phyloP scores from a whole-genome alignment of 2,113 vertebrate species.

The Myrmecophaga tridactyla region DNA sequence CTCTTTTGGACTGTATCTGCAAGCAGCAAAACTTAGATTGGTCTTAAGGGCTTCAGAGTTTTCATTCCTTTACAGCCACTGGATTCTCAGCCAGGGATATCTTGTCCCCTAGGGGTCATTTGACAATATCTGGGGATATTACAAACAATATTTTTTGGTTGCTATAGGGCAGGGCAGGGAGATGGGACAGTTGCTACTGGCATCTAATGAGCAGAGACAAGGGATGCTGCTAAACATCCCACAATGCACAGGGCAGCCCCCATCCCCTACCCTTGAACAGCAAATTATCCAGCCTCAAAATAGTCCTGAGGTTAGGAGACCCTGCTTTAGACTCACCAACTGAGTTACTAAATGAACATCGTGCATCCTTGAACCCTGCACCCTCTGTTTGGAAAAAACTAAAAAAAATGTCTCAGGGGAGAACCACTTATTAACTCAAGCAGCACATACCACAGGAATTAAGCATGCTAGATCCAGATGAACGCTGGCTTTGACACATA shows the following conservation, averaged over 20 bases:
- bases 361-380: not conserved
- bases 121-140: not conserved
- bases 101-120: not conserved
- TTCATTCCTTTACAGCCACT: not conserved
- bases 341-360: not conserved
- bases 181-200: not conserved
- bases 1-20: not conserved
- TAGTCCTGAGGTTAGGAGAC: not conserved
- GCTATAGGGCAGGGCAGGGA: not conserved
- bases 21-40: not conserved
- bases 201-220: not conserved
- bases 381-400: not conserved
- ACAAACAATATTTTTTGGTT: no score
- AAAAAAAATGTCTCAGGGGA: not conserved
- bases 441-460: no score
- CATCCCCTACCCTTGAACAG: no score
- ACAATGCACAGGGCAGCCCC: no score
- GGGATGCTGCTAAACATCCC: not conserved
- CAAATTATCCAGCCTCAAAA: no score
- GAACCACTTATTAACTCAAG: not conserved
- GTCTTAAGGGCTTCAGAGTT: not conserved
- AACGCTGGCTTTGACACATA: fast-evolving
- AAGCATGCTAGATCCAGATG: no score
- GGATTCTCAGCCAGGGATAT: not conserved
- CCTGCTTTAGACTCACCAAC: not conserved